These are phyloP conservation scores for Pseudorectes ferrugineus DNA, from an alignment of 2,113 vertebrate species.

Conservation along the genomic window DNA sequence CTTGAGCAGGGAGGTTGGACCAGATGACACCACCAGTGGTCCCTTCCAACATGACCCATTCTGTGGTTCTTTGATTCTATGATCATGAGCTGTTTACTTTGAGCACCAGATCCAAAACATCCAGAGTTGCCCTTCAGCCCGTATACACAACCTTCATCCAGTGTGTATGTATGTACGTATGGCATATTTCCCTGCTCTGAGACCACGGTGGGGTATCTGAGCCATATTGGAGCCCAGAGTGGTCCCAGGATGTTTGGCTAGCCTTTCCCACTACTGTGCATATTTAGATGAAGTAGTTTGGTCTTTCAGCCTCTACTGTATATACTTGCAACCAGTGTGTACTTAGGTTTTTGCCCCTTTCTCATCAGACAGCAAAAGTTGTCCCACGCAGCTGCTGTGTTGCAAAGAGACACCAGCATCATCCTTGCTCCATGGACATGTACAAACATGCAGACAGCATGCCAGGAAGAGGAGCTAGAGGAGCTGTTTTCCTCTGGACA, in stretches of 20 bases:
- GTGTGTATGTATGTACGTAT: background rate
- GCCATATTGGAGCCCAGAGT: background rate
- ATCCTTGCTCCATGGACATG: background rate
- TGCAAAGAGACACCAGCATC: background rate
- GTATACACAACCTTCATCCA: background rate
- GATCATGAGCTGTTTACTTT: background rate
- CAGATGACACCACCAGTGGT: no score
- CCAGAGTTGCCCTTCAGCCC: background rate
- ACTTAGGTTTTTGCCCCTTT: background rate
- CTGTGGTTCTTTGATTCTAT: background rate
- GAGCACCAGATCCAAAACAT: background rate
- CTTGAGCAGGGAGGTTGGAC: background rate
- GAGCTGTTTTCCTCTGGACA: background rate
- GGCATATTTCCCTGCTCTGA: background rate
- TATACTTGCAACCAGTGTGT: background rate
- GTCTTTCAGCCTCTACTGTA: background rate
- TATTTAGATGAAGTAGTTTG: background rate
- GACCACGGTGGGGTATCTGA: background rate
- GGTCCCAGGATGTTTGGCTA: background rate
- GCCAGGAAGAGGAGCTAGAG: background rate
- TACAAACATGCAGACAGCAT: background rate
- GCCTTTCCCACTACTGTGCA: background rate
- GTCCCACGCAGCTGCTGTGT: background rate
- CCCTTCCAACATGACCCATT: background rate
- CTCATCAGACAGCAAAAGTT: background rate